phyloP scores from a whole-genome alignment of 2,113 vertebrate genomes.

The Serinus canaria region DNA sequence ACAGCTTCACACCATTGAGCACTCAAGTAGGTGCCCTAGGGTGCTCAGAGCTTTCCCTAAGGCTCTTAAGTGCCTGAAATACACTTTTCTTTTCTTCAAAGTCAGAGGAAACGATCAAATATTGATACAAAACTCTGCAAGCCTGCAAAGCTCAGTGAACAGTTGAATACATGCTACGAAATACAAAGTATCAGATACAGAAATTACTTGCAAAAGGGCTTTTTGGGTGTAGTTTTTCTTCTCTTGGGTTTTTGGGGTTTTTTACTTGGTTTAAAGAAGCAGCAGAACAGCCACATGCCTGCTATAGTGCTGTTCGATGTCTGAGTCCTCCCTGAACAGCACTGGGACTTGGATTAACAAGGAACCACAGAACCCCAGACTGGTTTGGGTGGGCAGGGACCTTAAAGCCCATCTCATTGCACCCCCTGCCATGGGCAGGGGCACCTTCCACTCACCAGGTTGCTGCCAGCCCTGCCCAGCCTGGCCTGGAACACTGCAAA shows the following conservation, averaged over 20 bases:
- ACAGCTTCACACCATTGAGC: background rate
- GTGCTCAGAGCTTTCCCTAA: background rate
- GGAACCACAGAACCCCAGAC: background rate
- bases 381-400: background rate
- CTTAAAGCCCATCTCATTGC: background rate
- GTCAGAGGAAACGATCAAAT: background rate
- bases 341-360: background rate
- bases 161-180: background rate
- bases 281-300: background rate
- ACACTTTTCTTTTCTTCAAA: background rate
- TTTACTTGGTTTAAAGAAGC: background rate
- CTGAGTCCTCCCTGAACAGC: background rate
- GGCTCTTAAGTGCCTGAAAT: background rate
- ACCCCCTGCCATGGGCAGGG: background rate
- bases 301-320: background rate
- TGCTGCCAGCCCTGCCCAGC: background rate
- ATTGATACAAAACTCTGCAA: background rate
- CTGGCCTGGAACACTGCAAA: background rate
- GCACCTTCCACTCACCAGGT: background rate
- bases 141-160: background rate
- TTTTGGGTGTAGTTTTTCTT: background rate
- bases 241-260: background rate
- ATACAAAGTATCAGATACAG: background rate
- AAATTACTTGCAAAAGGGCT: background rate
- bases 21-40: accelerated